Conservation (phyloP, 1,140 invertebrate species). For the Lordiphosa mommai region DNA sequence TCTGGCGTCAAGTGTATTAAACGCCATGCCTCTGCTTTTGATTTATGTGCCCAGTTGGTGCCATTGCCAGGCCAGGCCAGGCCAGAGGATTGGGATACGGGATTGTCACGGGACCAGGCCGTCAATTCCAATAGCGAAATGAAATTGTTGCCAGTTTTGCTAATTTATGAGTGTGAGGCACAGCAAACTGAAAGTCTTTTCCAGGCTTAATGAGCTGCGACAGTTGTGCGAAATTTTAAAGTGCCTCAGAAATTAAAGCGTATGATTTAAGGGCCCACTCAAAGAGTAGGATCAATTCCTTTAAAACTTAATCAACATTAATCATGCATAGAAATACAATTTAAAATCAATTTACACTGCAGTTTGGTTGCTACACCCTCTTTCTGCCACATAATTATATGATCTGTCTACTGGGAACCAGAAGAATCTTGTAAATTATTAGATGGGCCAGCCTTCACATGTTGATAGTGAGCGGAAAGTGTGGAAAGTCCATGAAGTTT, state of each 20-base stretch:
- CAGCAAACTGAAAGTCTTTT: conserved; percentile 32
- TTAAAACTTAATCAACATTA: neutral
- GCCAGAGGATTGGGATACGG: conserved; percentile 21
- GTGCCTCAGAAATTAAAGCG: conserved; percentile 6
- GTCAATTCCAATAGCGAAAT: conserved; percentile 70
- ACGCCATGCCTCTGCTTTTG: conserved; percentile 66
- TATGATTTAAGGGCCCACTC: no score
- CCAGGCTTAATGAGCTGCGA: conserved; percentile 48
- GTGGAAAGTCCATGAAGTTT: conserved; percentile 52
- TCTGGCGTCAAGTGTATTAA: conserved; percentile 78
- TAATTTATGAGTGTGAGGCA: conserved; percentile 58
- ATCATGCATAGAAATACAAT: conserved; percentile 17
- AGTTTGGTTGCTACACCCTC: conserved; percentile 44
- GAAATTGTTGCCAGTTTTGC: conserved; percentile 58
- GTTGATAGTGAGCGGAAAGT: conserved; percentile 37
- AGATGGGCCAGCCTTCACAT: no score
- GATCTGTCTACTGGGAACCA: no score
- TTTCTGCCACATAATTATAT: neutral
- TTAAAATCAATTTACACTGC: conserved; percentile 69
- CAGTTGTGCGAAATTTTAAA: conserved; percentile 31
- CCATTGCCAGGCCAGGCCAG: conserved; percentile 35
- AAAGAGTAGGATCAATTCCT: neutral
- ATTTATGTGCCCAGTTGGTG: conserved; percentile 65
- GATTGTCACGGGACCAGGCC: conserved; percentile 19
- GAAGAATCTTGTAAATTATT: conserved; percentile 22